Percentiles rank a stretch among this genome's conserved stretches.
phyloP scores from a whole-genome alignment of 1,140 invertebrate species.

The Callitettix versicolor region DNA sequence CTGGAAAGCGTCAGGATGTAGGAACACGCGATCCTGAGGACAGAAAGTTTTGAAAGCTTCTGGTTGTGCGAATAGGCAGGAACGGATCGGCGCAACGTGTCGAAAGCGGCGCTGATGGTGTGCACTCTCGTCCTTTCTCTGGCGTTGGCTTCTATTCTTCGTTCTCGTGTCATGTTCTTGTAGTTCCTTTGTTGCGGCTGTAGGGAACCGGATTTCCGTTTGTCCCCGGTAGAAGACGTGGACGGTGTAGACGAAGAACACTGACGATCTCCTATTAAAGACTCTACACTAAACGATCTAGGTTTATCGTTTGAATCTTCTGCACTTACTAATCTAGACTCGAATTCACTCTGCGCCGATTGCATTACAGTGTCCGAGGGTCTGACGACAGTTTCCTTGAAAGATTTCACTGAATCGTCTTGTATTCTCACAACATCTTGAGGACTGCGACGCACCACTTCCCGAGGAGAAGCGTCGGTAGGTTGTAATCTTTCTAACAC shows the following conservation, averaged over 20 bases:
- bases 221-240: conserved; percentile 2
- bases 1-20: conserved; percentile 76
- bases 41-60: conserved; percentile 84
- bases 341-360: neutral
- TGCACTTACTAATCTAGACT: neutral
- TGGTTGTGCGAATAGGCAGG: conserved; percentile 87
- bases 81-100: conserved; percentile 70
- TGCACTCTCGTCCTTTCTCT: conserved; percentile 84
- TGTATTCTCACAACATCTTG: conserved; percentile 18
- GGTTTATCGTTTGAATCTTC: conserved; percentile 28
- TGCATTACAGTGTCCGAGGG: neutral
- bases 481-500: conserved; percentile 22
- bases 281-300: conserved; percentile 31
- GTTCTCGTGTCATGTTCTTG: conserved; percentile 88
- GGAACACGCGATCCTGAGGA: conserved; percentile 80
- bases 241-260: conserved; percentile 26
- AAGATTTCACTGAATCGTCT: no score
- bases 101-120: conserved; percentile 89
- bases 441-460: conserved; percentile 31
- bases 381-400: no score
- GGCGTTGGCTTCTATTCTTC: conserved; percentile 87
- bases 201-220: conserved; percentile 17
- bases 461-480: conserved; percentile 2
- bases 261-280: conserved; percentile 32
- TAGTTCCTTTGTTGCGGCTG: conserved; percentile 64